Base-by-base conservation (phyloP, 1,140 invertebrate species). In the Conopomorpha cramerella region DNA sequence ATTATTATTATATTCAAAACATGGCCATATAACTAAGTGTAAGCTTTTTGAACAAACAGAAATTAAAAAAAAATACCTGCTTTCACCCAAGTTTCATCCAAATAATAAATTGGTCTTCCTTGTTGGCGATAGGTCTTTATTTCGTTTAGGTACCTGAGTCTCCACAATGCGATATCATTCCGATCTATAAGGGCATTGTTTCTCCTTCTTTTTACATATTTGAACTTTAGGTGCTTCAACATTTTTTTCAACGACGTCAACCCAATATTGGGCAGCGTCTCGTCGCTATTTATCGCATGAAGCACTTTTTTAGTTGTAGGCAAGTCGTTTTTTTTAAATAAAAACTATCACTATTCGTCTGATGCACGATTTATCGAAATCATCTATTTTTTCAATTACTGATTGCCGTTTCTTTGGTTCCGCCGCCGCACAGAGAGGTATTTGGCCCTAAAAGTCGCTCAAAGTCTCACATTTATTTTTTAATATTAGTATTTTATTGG, bases 221-320 rank as follows among this genome's bases (percentile, higher is more conserved):
- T 29, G 13, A 30, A 37, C 12, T 37, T 33, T 25, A 44, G 40
- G 40, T 36, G 29, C 30, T 38, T 45, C 26, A 41, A 10, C 34
- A 41, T 28, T 38, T 35, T 40, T 14, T 41, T 25, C 10, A 45
- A 38, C 17, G 32, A 30, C 30, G 35, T 30, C 27, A 26, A 18
- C 30, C 34, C 38, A 28, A 45, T 35, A 36, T 45, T 45, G 19
- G 39, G 38, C 28, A 45, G 25, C 13, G 31, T 25, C 15, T 41
- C 39, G 26, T 45, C 43, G 26, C 34, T 29, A 38, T 45, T 45
- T 15, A 45, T 28, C 18, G 16, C 39, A 18, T 18, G 8, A 10
- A 45, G 36, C 32, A 41, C 36, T 32, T 45, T 45, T 32, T 41
- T 38, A 6, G 38, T 2, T 27, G 43, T 38, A 28, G 43, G 43